phyloP scores from a whole-genome alignment of 2,113 vertebrate species.

The Terrapene triunguis region DNA sequence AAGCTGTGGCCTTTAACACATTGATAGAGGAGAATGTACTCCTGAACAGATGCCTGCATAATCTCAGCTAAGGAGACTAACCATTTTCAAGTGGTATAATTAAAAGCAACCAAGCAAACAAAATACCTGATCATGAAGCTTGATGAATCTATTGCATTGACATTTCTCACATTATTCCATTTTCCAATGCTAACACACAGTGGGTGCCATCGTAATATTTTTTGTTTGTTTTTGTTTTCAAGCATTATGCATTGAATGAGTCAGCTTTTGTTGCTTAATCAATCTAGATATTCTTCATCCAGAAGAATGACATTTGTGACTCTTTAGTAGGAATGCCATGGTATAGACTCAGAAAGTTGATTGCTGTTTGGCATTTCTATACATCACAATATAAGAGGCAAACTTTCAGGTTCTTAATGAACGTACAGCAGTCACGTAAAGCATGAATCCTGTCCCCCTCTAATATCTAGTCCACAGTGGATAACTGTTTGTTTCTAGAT shows the following conservation, averaged over 20 bases:
- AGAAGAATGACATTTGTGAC: not conserved
- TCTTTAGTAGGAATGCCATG: not conserved
- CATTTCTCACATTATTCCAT: not conserved
- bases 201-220: not conserved
- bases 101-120: not conserved
- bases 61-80: not conserved
- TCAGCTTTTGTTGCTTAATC: not conserved
- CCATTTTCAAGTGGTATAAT: not conserved
- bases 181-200: conserved; percentile 1
- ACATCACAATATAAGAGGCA: not conserved
- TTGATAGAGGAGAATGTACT: not conserved
- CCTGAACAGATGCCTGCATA: not conserved
- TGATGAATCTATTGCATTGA: not conserved
- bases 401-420: conserved; percentile 50
- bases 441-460: not conserved
- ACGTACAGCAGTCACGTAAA: conserved; percentile 34
- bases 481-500: not conserved
- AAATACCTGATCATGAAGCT: not conserved
- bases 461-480: conserved; percentile 50
- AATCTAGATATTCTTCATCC: conserved; percentile 6
- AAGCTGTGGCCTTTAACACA: not conserved
- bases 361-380: not conserved
- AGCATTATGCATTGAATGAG: not conserved
- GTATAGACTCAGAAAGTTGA: not conserved
- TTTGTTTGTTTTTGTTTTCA: conserved; percentile 17